A percentile compares a stretch with the other conserved stretches of the same genome.
Evolutionary conservation across 2,888 invertebrate species (phyloP).

Genomic region (Creontiades dilutus): DNA sequence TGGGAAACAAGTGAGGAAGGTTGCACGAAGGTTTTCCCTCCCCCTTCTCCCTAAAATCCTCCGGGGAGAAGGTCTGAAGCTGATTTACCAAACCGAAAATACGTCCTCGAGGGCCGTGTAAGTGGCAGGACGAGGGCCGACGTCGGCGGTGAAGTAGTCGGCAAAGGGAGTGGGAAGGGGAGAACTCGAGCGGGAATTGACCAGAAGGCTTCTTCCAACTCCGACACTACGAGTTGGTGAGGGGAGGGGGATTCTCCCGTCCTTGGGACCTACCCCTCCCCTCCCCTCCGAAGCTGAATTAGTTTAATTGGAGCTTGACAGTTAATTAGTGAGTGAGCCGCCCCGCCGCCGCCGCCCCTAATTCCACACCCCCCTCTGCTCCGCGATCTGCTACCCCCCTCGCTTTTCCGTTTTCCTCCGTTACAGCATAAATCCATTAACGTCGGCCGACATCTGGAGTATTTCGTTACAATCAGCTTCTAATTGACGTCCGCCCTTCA

Average conservation of each 20-base stretch:
- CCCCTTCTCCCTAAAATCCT: no score
- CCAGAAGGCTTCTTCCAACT: conserved; percentile 27
- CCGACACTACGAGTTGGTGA: not conserved
- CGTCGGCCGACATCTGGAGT: conserved; percentile 64
- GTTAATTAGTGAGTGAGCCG: conserved; percentile 63
- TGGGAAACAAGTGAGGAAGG: not conserved
- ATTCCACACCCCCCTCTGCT: not conserved
- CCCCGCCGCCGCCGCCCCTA: not conserved
- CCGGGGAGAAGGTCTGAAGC: not conserved
- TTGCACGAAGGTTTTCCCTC: not conserved
- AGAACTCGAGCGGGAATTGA: conserved; percentile 28
- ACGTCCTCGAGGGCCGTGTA: conserved; percentile 10
- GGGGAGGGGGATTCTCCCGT: not conserved
- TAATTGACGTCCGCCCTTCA: conserved; percentile 54
- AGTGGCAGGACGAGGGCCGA: conserved; percentile 41
- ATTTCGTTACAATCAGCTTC: conserved; percentile 68
- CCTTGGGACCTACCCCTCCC: not conserved
- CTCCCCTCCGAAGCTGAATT: conserved; percentile 46
- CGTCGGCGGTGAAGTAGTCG: not conserved
- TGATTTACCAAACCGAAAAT: conserved; percentile 46
- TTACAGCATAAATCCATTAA: conserved; percentile 71
- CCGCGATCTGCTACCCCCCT: not conserved
- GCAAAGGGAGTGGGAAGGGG: not conserved
- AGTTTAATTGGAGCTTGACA: conserved; percentile 69
- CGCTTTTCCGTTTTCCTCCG: conserved; percentile 41